phyloP scores from a whole-genome alignment of 2,888 invertebrate species.

The Theretra japonica region DNA sequence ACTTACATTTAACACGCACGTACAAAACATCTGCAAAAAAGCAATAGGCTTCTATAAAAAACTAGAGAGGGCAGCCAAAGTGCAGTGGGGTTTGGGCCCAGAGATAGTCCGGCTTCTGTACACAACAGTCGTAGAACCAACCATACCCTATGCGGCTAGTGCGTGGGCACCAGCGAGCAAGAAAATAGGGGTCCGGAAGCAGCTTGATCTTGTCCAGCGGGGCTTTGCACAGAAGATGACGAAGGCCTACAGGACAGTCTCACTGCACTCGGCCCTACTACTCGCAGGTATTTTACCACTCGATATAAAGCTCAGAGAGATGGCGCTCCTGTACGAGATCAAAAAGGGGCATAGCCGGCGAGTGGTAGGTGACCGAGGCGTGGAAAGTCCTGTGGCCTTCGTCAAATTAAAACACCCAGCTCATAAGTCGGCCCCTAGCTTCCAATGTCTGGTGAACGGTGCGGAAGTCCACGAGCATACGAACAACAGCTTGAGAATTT shows the following conservation, averaged over 20 bases:
- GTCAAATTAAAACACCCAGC: too few species aligned
- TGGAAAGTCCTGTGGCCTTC: conserved; percentile 31
- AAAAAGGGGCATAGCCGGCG: conserved; percentile 33
- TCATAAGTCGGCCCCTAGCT: too few species aligned
- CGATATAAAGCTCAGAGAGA: conserved; percentile 37
- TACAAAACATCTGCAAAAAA: too few species aligned
- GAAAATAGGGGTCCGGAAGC: background rate
- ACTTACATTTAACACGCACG: too few species aligned
- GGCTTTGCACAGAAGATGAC: conserved; percentile 27
- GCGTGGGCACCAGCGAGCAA: conserved; percentile 24
- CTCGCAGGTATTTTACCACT: conserved; percentile 40
- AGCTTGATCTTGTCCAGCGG: background rate
- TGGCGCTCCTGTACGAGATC: background rate
- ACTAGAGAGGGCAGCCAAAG: too few species aligned
- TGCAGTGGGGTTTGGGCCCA: too few species aligned
- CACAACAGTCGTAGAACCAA: too few species aligned
- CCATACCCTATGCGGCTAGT: background rate
- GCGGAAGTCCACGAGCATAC: too few species aligned
- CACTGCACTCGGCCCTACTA: conserved; percentile 31
- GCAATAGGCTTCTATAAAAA: too few species aligned
- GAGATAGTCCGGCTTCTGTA: too few species aligned
- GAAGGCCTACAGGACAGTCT: conserved; percentile 18
- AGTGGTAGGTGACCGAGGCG: conserved; percentile 34
- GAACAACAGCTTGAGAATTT: too few species aligned
- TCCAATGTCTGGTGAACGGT: too few species aligned